These are phyloP conservation scores for Xenotilapia flavipinnis DNA, from an alignment of 2,113 vertebrate genomes.

Conservation along the genomic window DNA sequence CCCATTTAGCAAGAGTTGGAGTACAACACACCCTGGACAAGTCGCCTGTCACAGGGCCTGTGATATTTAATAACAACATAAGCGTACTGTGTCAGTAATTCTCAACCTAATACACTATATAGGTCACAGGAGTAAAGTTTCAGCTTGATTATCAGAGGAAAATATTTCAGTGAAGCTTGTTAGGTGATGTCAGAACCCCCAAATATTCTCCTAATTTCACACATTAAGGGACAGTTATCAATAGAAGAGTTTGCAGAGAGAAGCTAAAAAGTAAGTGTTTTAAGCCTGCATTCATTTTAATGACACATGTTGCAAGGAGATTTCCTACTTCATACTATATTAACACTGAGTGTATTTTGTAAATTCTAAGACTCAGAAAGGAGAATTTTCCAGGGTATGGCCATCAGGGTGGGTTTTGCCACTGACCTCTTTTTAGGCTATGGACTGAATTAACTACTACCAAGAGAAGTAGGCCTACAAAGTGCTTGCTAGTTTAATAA, in stretches of 20 bases:
- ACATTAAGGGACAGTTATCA: not conserved
- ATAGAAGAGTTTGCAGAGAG: not conserved
- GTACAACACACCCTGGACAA: fast-evolving
- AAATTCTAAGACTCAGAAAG: not conserved
- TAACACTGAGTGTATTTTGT: not conserved
- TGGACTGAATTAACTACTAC: not conserved
- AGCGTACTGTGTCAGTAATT: not conserved
- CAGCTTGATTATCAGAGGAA: not conserved
- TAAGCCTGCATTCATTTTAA: not conserved
- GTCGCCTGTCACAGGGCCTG: not conserved
- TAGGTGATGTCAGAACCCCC: not conserved
- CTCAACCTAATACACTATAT: not conserved
- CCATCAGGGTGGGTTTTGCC: not conserved
- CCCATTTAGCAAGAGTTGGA: not conserved
- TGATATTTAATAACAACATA: not conserved
- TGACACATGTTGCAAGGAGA: not conserved
- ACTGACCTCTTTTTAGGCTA: not conserved
- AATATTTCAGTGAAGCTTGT: not conserved
- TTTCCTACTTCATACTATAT: not conserved
- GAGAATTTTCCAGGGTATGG: not conserved
- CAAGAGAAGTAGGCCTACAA: not conserved
- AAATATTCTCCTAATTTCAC: not conserved
- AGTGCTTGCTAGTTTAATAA: not conserved
- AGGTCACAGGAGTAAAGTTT: not conserved
- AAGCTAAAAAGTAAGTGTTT: not conserved